Evolutionary conservation across 1,140 invertebrate species (phyloP).

Genomic region (Drosophila sechellia): DNA sequence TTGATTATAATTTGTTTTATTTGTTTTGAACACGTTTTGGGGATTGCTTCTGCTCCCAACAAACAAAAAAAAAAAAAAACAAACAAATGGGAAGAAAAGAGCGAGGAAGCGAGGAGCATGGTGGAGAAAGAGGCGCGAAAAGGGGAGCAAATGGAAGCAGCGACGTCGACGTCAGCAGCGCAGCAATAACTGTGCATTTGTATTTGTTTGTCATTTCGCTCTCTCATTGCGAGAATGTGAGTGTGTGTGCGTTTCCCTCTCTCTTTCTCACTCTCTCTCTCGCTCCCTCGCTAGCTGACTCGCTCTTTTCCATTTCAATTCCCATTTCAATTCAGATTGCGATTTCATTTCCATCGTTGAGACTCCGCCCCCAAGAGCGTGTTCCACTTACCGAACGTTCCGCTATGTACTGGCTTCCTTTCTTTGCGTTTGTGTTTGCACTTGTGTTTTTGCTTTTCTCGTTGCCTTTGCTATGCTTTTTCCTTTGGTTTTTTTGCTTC

Average conservation of each 20-base stretch:
- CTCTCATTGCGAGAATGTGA: slow-evolving; percentile 30
- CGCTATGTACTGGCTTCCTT: slow-evolving; percentile 58
- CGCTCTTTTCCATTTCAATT: slow-evolving; percentile 64
- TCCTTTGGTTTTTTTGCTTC: slow-evolving; percentile 48
- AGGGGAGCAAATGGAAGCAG: slow-evolving; percentile 11
- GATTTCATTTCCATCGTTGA: slow-evolving; percentile 60
- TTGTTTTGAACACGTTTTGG: slow-evolving; percentile 60
- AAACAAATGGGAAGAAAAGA: slow-evolving; percentile 30
- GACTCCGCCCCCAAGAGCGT: slow-evolving; percentile 65
- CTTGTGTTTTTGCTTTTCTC: slow-evolving; percentile 37
- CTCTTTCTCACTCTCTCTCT: slow-evolving; percentile 18
- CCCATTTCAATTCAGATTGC: slow-evolving; percentile 65
- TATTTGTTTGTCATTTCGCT: slow-evolving; percentile 66
- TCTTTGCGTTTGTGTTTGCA: slow-evolving; percentile 21
- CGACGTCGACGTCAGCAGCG: slow-evolving; percentile 25
- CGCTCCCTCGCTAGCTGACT: slow-evolving; percentile 12
- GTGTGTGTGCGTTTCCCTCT: slow-evolving; percentile 32
- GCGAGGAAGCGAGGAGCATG: slow-evolving; percentile 23
- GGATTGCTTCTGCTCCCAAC: slow-evolving; percentile 55
- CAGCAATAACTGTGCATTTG: slow-evolving; percentile 27
- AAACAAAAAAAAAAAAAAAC: slow-evolving; percentile 43
- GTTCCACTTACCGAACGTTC: slow-evolving; percentile 63
- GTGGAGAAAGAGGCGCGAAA: slow-evolving; percentile 12
- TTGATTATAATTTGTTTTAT: slow-evolving; percentile 53
- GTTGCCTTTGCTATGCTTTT: slow-evolving; percentile 34